These are phyloP conservation scores for Eristalis tenax DNA, from an alignment of 2,888 invertebrate genomes.

Conservation along the genomic window DNA sequence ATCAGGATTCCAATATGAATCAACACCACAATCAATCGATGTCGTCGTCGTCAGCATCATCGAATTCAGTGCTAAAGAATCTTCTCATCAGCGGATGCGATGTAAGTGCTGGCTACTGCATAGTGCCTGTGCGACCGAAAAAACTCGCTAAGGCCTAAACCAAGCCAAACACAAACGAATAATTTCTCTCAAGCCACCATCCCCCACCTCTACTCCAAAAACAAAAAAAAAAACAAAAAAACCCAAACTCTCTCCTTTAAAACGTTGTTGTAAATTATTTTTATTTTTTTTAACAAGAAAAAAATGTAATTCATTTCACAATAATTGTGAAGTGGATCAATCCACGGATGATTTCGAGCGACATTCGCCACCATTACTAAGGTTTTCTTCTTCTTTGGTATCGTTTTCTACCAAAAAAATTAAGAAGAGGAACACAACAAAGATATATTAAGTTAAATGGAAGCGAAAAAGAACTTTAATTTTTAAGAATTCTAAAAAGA, in stretches of 20 bases:
- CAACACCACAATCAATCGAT: conserved; percentile 69
- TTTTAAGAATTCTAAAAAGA: not conserved
- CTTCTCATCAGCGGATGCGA: conserved; percentile 97
- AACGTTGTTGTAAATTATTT: conserved; percentile 64
- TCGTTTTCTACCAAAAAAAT: conserved; percentile 58
- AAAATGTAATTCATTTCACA: conserved; percentile 54
- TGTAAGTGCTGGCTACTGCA: conserved; percentile 95
- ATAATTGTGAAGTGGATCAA: conserved; percentile 63
- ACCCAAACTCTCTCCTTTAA: not conserved
- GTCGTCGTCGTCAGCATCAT: conserved; percentile 73
- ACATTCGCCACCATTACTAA: conserved; percentile 66
- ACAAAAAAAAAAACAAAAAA: not conserved
- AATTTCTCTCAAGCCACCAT: conserved; percentile 32
- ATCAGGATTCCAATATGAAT: conserved; percentile 78
- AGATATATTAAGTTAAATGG: conserved; percentile 35
- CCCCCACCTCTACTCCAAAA: conserved; percentile 12
- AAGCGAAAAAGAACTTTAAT: conserved; percentile 60
- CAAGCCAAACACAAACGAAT: conserved; percentile 12
- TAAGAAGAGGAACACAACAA: conserved; percentile 2
- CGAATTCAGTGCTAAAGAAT: conserved; percentile 91
- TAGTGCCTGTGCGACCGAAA: conserved; percentile 86
- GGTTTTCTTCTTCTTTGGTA: conserved; percentile 41
- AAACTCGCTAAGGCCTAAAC: conserved; percentile 81
- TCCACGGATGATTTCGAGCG: conserved; percentile 67
- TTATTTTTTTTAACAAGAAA: conserved; percentile 27